phyloP scores from a whole-genome alignment of 1,140 invertebrate species.

The Drosophila yakuba region DNA sequence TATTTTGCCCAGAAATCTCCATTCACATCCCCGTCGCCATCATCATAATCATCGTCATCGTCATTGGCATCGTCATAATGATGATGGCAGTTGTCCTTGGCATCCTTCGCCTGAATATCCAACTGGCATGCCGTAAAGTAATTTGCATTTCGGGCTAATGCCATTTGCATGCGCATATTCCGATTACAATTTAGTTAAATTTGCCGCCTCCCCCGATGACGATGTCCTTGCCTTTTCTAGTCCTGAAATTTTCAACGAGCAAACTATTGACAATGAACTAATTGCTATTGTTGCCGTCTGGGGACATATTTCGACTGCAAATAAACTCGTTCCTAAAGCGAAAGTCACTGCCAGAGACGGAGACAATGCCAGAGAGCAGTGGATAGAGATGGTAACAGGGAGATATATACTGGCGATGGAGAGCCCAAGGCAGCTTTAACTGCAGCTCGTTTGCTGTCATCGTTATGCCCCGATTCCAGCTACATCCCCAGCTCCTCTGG shows the following conservation, averaged over 20 bases:
- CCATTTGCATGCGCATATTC: conserved; percentile 82
- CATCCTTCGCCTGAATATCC: conserved; percentile 33
- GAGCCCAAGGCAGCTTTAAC: conserved; percentile 60
- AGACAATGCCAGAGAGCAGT: conserved; percentile 17
- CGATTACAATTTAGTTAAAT: conserved; percentile 83
- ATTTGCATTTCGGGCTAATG: conserved; percentile 80
- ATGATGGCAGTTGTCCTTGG: conserved; percentile 32
- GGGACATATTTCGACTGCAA: conserved; percentile 82
- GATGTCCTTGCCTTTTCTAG: conserved; percentile 57
- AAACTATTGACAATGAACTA: conserved; percentile 83
- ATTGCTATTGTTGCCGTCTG: conserved; percentile 81
- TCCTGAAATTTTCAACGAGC: conserved; percentile 76
- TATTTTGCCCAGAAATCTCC: conserved; percentile 22
- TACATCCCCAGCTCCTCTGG: background rate
- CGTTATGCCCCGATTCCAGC: conserved; percentile 30
- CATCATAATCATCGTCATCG: background rate
- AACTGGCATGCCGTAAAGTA: conserved; percentile 71
- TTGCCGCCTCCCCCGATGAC: conserved; percentile 33
- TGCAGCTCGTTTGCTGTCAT: conserved; percentile 53
- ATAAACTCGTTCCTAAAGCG: conserved; percentile 71
- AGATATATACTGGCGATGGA: background rate
- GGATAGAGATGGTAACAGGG: background rate
- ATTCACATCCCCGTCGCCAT: conserved; percentile 4
- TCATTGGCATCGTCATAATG: background rate
- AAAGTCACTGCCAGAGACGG: conserved; percentile 44